phyloP scores from a whole-genome alignment of 2,797 vertebrate genomes.

The Pangasius sanitwongsei region DNA sequence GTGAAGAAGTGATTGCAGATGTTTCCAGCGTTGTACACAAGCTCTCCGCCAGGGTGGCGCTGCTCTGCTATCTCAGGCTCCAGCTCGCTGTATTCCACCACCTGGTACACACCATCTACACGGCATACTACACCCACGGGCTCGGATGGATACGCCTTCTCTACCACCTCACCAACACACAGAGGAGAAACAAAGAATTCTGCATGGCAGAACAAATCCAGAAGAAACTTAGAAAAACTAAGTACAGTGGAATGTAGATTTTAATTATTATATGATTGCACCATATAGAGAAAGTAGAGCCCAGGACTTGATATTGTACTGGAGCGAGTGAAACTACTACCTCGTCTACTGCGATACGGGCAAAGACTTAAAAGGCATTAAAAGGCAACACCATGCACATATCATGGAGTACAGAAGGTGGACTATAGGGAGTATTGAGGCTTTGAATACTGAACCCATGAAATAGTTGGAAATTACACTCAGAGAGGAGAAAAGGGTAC shows the following conservation, averaged over 20 bases:
- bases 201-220: not conserved
- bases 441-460: not conserved
- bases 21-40: constrained; percentile 84
- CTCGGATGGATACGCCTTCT: constrained; percentile 83
- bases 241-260: not conserved
- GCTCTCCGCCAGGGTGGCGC: constrained; percentile 67
- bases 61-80: constrained; percentile 71
- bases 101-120: constrained; percentile 83
- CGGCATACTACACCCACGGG: constrained; percentile 91
- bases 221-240: not conserved
- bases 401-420: too few species aligned
- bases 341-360: not conserved
- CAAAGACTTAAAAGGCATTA: not conserved
- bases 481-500: not conserved
- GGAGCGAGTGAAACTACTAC: not conserved
- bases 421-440: not conserved
- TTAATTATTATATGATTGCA: not conserved
- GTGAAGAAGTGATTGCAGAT: constrained; percentile 98
- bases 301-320: not conserved
- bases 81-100: constrained; percentile 96
- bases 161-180: constrained; percentile 82
- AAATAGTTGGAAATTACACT: not conserved
- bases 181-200: not conserved
- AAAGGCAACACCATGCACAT: too few species aligned
- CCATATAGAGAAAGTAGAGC: not conserved